Evolutionary conservation across 2,888 invertebrate genomes (phyloP).

Genomic region (Linnaemya vulpina): DNA sequence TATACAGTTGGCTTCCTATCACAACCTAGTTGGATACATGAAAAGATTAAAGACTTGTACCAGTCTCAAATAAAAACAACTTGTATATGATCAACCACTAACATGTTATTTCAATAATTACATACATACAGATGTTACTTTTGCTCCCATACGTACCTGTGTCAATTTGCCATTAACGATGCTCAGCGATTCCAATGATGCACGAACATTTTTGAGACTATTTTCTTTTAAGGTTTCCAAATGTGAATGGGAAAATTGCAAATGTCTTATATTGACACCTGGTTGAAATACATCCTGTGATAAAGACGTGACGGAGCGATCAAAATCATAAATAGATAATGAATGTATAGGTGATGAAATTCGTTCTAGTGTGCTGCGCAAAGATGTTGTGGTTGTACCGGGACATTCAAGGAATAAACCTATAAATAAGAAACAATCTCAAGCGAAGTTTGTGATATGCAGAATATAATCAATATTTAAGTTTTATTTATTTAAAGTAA

Average conservation of each 20-base stretch:
- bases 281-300: slow-evolving; percentile 90
- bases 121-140: not conserved
- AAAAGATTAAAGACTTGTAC: too few species aligned
- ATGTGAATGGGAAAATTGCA: slow-evolving; percentile 90
- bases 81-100: too few species aligned
- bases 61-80: too few species aligned
- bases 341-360: slow-evolving; percentile 90
- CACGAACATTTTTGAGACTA: slow-evolving; percentile 88
- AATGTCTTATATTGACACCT: slow-evolving; percentile 87
- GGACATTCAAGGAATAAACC: slow-evolving; percentile 94
- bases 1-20: too few species aligned
- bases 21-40: too few species aligned
- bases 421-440: slow-evolving; percentile 76
- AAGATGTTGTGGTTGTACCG: slow-evolving; percentile 89
- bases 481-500: not conserved
- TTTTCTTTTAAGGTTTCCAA: slow-evolving; percentile 89
- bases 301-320: slow-evolving; percentile 90
- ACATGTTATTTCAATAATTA: too few species aligned
- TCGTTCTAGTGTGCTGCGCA: slow-evolving; percentile 89
- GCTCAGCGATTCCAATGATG: slow-evolving; percentile 90
- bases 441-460: not conserved
- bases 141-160: slow-evolving; percentile 83
- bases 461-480: not conserved
- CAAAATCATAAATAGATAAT: slow-evolving; percentile 93
- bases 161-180: slow-evolving; percentile 88